These are phyloP conservation scores for Drosophila nr. perissopoda DNA, from an alignment of 2,888 invertebrate genomes.

Conservation along the genomic window DNA sequence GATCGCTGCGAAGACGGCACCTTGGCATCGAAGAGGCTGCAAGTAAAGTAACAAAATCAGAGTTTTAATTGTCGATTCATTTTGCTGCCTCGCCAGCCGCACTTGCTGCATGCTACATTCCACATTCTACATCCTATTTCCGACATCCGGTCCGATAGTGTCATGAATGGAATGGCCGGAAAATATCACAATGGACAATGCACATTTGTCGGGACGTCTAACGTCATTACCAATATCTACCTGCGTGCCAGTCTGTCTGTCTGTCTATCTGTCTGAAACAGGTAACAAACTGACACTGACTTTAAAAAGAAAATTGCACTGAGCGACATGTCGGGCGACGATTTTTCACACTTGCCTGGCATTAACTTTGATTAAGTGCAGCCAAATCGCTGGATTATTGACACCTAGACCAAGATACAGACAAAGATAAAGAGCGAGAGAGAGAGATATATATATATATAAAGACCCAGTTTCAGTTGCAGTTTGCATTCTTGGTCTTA, in stretches of 20 bases:
- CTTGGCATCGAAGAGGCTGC: constrained; percentile 90
- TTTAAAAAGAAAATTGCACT: constrained; percentile 42
- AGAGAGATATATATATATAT: neutral
- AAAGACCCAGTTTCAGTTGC: neutral
- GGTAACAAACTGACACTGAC: constrained; percentile 59
- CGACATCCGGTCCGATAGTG: constrained; percentile 64
- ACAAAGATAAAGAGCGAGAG: neutral
- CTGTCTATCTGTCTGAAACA: neutral
- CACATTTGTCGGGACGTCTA: constrained; percentile 8
- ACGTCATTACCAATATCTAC: constrained; percentile 13
- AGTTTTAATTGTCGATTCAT: constrained; percentile 28
- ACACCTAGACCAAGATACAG: constrained; percentile 65
- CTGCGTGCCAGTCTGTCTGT: neutral
- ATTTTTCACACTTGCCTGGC: constrained; percentile 53
- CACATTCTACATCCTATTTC: constrained; percentile 12
- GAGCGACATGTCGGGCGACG: constrained; percentile 1
- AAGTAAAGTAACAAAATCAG: constrained; percentile 76
- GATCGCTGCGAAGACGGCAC: constrained; percentile 88
- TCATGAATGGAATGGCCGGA: constrained; percentile 74
- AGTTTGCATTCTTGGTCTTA: neutral
- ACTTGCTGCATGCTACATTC: constrained; percentile 7
- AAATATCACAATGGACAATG: constrained; percentile 49
- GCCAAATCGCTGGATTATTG: constrained; percentile 76
- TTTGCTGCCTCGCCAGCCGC: neutral
- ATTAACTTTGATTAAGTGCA: constrained; percentile 80